A percentile compares a stretch with the other conserved stretches of the same genome.
phyloP scores from a whole-genome alignment of 2,797 vertebrate species.

The Pelochelys cantorii region DNA sequence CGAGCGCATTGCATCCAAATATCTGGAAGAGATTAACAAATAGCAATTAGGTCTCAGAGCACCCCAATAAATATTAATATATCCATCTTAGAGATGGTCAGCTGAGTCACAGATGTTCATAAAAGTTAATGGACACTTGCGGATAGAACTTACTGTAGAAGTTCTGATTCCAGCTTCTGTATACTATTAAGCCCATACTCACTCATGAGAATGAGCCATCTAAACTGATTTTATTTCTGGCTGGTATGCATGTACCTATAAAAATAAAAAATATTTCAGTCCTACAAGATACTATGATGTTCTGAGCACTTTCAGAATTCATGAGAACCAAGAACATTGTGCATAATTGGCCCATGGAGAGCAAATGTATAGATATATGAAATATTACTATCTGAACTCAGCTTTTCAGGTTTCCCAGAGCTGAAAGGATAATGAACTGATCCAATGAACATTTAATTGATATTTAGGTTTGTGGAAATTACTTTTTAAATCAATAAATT shows the following conservation, averaged over 20 bases:
- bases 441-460: constrained; percentile 12
- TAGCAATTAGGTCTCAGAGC: constrained; percentile 20
- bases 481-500: not conserved
- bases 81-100: not conserved
- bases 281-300: not conserved
- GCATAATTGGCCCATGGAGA: not conserved
- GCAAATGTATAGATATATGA: not conserved
- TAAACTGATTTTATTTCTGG: no score
- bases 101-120: not conserved
- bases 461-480: not conserved
- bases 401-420: not conserved
- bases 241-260: no score
- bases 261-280: not conserved
- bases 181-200: constrained; percentile 18
- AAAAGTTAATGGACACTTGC: not conserved
- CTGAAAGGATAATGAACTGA: not conserved
- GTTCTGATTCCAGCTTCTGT: constrained; percentile 42
- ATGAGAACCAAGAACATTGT: not conserved
- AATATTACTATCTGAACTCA: not conserved
- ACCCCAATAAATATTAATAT: not conserved
- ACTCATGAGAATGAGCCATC: not conserved
- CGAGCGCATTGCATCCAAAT: not conserved
- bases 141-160: not conserved
- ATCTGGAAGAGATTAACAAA: not conserved
- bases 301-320: not conserved